phyloP scores from a whole-genome alignment of 2,113 vertebrate genomes.

The Leucoraja erinaceus region DNA sequence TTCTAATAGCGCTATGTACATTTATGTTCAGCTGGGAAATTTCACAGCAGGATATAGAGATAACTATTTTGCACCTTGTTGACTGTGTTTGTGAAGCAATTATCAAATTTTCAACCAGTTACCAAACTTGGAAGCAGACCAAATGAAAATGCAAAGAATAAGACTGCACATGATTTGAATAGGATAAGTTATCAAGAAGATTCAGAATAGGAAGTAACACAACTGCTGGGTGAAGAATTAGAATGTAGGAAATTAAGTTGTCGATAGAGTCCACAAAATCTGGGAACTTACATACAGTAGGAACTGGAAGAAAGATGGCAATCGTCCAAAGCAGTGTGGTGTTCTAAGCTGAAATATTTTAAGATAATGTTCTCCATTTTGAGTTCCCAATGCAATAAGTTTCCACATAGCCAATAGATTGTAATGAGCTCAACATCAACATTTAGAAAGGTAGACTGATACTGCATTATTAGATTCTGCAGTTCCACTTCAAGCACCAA shows the following conservation, averaged over 20 bases:
- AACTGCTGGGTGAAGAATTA: neutral
- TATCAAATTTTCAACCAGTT: neutral
- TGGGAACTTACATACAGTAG: neutral
- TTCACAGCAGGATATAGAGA: neutral
- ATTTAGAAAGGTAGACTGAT: neutral
- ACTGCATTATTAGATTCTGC: neutral
- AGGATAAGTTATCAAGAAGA: neutral
- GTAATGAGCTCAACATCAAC: neutral
- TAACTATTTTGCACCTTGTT: neutral
- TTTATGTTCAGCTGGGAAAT: neutral
- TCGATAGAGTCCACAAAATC: neutral
- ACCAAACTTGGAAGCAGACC: neutral
- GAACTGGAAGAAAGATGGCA: neutral
- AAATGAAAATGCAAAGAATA: neutral
- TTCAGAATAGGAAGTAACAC: neutral
- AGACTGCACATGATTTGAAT: neutral
- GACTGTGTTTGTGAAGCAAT: neutral
- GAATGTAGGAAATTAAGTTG: neutral
- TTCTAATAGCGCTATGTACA: too few species aligned
- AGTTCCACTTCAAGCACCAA: neutral
- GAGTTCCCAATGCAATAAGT: too few species aligned
- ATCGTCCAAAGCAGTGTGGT: neutral
- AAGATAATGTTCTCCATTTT: neutral
- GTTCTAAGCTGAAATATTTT: neutral
- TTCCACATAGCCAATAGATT: neutral